Percentiles rank a stretch among this genome's conserved stretches.
phyloP scores from a whole-genome alignment of 2,888 invertebrate genomes.

The Drosophila stalkeri region DNA sequence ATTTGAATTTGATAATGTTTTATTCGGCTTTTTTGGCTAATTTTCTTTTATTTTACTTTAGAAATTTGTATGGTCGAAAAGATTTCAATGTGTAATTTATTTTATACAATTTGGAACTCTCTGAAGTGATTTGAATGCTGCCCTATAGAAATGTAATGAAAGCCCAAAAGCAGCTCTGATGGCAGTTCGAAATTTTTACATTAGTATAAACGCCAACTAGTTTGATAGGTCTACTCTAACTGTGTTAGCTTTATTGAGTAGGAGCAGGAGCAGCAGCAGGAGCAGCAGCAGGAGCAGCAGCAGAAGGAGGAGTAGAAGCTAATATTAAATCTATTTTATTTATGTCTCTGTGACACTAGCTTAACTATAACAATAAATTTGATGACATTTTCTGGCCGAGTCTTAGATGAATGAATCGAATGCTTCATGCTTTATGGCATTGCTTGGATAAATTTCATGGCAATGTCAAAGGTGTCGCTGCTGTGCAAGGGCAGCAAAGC shows the following conservation, averaged over 20 bases:
- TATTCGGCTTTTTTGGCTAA: background rate
- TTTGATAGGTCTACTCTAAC: background rate
- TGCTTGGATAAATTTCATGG: conserved; percentile 15
- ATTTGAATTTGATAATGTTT: background rate
- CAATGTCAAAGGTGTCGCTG: conserved; percentile 33
- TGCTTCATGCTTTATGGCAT: conserved; percentile 11
- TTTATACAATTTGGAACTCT: conserved; percentile 13
- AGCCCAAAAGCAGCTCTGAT: background rate
- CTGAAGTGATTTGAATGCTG: background rate
- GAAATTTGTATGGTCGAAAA: background rate
- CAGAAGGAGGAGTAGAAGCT: background rate
- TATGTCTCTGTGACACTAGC: background rate
- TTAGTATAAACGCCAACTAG: conserved; percentile 4
- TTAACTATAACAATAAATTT: conserved; percentile 32
- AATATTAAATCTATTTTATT: conserved; percentile 16
- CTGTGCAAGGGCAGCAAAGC: conserved; percentile 11
- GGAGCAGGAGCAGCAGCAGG: background rate
- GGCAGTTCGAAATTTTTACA: background rate
- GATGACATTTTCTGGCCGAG: conserved; percentile 6
- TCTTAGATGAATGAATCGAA: conserved; percentile 13
- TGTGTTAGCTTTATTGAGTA: background rate
- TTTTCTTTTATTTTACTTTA: background rate
- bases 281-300: background rate
- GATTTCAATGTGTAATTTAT: background rate
- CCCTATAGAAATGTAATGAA: background rate